These are phyloP conservation scores for Tylochromis polylepis DNA, from an alignment of 2,113 vertebrate genomes.

Conservation along the genomic window DNA sequence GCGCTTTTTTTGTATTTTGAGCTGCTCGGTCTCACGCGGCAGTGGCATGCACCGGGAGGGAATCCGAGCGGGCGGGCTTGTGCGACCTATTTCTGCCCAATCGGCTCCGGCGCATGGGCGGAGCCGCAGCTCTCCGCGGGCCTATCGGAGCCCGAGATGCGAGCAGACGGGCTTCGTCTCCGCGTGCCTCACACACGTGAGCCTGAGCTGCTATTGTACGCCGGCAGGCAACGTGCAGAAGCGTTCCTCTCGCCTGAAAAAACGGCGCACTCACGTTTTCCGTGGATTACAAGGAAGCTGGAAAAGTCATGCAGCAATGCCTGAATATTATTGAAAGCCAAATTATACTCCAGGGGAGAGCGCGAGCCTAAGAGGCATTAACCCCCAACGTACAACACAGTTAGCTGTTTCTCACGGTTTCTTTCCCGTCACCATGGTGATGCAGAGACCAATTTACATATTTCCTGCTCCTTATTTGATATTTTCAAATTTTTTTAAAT, in stretches of 20 bases:
- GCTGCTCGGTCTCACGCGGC: conserved; percentile 72
- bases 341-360: neutral
- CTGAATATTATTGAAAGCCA: neutral
- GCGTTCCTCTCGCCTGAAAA: conserved; percentile 53
- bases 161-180: conserved; percentile 34
- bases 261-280: conserved; percentile 70
- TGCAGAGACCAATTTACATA: neutral
- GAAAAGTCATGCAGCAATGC: conserved; percentile 32
- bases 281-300: conserved; percentile 62
- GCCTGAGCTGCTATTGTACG: conserved; percentile 60
- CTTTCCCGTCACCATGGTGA: neutral
- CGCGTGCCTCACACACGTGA: conserved; percentile 77
- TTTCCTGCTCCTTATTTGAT: neutral
- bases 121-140: neutral
- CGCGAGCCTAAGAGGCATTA: neutral
- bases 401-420: neutral
- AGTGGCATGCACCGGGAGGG: conserved; percentile 64
- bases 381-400: neutral
- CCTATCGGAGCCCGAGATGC: conserved; percentile 57
- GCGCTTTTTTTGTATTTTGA: conserved; percentile 56
- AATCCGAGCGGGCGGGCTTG: conserved; percentile 59
- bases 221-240: conserved; percentile 65
- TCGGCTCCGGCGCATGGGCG: conserved; percentile 42
- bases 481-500: accelerated
- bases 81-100: conserved; percentile 65